A percentile compares a stretch with the other conserved stretches of the same genome.
These are phyloP conservation scores for Caenorhabditis angaria DNA, from an alignment of 2,888 invertebrate species.

Conservation along the genomic window DNA sequence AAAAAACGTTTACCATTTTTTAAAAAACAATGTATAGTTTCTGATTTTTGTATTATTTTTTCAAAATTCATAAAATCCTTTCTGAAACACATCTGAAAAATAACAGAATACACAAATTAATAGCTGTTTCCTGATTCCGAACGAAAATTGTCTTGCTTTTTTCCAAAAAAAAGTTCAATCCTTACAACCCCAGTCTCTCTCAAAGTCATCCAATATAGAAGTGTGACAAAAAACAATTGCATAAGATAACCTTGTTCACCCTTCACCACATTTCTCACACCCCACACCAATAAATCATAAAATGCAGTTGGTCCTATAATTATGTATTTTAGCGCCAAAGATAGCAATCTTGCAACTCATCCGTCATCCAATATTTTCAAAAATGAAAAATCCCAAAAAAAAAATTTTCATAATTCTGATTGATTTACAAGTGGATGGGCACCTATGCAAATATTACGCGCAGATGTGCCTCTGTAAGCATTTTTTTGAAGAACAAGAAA, in stretches of 20 bases:
- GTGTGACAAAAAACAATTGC: constrained; percentile 2
- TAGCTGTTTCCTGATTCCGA: no score
- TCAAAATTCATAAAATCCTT: no score
- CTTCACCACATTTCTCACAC: neutral
- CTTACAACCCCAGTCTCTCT: no score
- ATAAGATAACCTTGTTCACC: constrained; percentile 4
- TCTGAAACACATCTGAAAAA: no score
- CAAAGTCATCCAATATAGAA: neutral
- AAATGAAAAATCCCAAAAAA: neutral
- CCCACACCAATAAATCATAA: constrained; percentile 1
- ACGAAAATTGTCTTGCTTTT: no score
- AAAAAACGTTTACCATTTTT: no score
- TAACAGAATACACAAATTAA: no score
- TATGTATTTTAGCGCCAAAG: neutral
- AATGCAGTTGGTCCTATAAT: neutral
- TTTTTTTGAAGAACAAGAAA: neutral
- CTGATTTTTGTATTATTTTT: no score
- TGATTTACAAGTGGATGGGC: constrained; percentile 2
- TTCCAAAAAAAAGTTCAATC: no score
- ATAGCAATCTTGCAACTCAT: constrained; percentile 1
- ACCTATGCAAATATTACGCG: constrained; percentile 4
- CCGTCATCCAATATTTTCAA: neutral
- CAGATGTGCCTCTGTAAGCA: neutral
- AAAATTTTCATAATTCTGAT: constrained; percentile 1
- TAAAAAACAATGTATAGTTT: no score